These are phyloP conservation scores for Cheiracanthium punctorium DNA, from an alignment of 2,888 invertebrate species.

Conservation along the genomic window DNA sequence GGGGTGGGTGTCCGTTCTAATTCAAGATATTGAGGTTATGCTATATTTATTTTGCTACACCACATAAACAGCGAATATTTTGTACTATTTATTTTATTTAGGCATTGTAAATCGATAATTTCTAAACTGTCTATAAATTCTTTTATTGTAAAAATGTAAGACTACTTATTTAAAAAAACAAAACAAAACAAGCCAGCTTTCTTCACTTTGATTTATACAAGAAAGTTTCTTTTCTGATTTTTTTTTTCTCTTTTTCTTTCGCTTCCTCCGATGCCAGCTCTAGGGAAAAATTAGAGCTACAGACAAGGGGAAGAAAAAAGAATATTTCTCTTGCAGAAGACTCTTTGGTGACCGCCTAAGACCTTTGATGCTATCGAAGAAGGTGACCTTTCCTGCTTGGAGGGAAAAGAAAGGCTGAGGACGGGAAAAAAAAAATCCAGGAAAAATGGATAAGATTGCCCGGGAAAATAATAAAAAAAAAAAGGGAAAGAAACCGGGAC, in stretches of 20 bases:
- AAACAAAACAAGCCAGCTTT: neutral
- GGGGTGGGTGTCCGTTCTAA: too few species aligned
- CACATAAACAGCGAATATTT: too few species aligned
- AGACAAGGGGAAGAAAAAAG: slow-evolving; percentile 14
- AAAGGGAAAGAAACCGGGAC: neutral
- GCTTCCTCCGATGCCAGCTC: neutral
- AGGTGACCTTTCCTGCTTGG: neutral
- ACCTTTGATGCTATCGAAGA: neutral
- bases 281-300: neutral
- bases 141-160: neutral
- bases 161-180: too few species aligned
- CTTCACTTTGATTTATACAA: slow-evolving; percentile 10
- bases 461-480: neutral
- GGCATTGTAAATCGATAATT: too few species aligned
- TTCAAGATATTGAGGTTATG: too few species aligned
- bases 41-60: too few species aligned
- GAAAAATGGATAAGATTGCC: neutral
- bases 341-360: neutral
- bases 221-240: too few species aligned
- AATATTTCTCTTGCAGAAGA: neutral
- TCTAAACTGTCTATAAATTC: too few species aligned
- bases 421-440: neutral
- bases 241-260: neutral
- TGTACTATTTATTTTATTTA: too few species aligned
- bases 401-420: neutral